These are phyloP conservation scores for Aix galericulata DNA, from an alignment of 2,113 vertebrate species.

Conservation along the genomic window DNA sequence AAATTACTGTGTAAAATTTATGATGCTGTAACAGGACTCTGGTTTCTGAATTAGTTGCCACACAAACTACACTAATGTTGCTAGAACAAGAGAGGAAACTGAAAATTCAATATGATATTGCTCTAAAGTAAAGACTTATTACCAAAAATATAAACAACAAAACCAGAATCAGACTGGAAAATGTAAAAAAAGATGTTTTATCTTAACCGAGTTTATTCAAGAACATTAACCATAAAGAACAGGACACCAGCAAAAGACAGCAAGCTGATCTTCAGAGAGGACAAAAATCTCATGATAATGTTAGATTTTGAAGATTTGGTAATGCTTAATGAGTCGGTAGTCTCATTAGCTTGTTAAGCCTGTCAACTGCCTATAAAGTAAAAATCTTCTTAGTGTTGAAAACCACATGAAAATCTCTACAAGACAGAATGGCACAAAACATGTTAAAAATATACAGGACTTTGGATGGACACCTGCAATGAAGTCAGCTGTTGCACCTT, in stretches of 20 bases:
- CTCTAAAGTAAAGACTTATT: not conserved
- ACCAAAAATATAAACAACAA: not conserved
- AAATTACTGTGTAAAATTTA: conserved; percentile 19
- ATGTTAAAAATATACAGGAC: not conserved
- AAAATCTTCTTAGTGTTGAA: not conserved
- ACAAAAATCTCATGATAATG: not conserved
- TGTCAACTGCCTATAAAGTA: not conserved
- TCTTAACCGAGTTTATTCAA: not conserved
- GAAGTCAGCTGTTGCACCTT: not conserved
- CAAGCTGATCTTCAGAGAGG: not conserved
- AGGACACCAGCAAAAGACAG: not conserved
- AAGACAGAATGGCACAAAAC: not conserved
- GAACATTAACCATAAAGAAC: not conserved
- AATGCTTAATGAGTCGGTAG: not conserved
- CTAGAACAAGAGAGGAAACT: not conserved
- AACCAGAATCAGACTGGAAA: not conserved
- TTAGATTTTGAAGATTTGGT: not conserved
- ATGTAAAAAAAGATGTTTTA: not conserved
- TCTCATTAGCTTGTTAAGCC: not conserved
- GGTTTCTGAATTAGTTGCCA: not conserved
- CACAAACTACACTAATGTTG: not conserved
- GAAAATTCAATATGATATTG: not conserved
- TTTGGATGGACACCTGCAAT: not conserved
- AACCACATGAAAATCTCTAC: not conserved
- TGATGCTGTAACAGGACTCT: not conserved